Conservation (phyloP, 1,140 invertebrate genomes). For the Philotrypesis tridentata region DNA sequence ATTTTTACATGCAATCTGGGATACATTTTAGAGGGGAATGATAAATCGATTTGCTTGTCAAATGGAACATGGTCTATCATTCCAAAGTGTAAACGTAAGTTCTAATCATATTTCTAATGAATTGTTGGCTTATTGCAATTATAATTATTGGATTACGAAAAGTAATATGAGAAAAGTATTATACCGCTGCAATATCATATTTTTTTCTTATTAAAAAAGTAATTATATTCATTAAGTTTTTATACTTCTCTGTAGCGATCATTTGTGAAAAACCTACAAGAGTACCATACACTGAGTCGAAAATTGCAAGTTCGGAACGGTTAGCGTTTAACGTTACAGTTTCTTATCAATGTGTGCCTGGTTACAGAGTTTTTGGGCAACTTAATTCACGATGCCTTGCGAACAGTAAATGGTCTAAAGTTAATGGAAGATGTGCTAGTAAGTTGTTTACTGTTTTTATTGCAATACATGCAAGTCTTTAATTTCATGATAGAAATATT, state of each 20-base stretch:
- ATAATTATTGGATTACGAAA: too few relatives aligned
- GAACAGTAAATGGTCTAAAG: slow-evolving; percentile 74
- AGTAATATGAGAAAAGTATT: too few relatives aligned
- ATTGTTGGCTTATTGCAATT: neutral
- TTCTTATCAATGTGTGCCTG: slow-evolving; percentile 72
- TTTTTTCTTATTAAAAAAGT: too few relatives aligned
- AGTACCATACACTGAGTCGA: slow-evolving; percentile 54
- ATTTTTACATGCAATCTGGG: slow-evolving; percentile 70
- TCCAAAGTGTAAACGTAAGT: slow-evolving; percentile 68
- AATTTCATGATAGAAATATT: slow-evolving; percentile 17
- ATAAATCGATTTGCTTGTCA: slow-evolving; percentile 66
- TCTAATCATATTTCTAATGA: neutral
- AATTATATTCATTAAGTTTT: too few relatives aligned
- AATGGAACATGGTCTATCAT: slow-evolving; percentile 71
- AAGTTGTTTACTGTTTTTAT: too few relatives aligned
- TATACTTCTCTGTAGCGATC: slow-evolving; percentile 59
- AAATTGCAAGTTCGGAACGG: slow-evolving; percentile 51
- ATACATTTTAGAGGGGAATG: slow-evolving; percentile 64
- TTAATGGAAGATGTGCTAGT: slow-evolving; percentile 75
- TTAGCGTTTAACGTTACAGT: slow-evolving; percentile 70
- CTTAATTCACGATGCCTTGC: slow-evolving; percentile 71
- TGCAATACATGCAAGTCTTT: slow-evolving; percentile 12
- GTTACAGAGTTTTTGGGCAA: slow-evolving; percentile 73
- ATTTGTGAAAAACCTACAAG: slow-evolving; percentile 62
- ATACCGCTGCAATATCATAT: too few relatives aligned